These are phyloP conservation scores for Oscheius sp. DNA, from an alignment of 2,888 invertebrate genomes.

Conservation along the genomic window DNA sequence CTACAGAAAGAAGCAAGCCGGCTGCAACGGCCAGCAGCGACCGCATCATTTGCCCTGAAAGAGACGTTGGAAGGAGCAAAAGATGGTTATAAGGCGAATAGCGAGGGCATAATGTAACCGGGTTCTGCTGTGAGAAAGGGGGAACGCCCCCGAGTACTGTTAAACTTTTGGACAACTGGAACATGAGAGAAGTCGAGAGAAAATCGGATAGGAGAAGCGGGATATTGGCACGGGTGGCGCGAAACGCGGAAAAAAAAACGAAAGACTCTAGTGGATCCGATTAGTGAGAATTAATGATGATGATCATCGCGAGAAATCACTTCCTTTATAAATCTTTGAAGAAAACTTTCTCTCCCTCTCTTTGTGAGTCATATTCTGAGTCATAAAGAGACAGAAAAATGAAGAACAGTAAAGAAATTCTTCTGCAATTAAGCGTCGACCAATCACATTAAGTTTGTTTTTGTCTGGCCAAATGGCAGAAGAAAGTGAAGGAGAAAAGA, in stretches of 20 bases:
- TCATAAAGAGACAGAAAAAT: slow-evolving; percentile 7
- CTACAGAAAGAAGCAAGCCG: not conserved
- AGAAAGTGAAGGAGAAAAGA: slow-evolving; percentile 1
- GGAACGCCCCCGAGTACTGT: not conserved
- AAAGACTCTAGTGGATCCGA: too few species aligned
- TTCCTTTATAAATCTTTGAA: too few species aligned
- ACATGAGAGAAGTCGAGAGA: slow-evolving; percentile 29
- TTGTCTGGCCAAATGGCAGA: too few species aligned
- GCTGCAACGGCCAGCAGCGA: slow-evolving; percentile 13
- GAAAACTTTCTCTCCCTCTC: too few species aligned
- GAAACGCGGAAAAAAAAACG: too few species aligned
- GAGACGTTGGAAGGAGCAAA: not conserved
- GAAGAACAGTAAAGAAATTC: not conserved
- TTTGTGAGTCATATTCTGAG: too few species aligned
- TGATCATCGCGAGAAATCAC: too few species aligned
- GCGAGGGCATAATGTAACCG: slow-evolving; percentile 11
- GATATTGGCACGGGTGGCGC: too few species aligned
- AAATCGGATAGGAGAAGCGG: slow-evolving; percentile 30
- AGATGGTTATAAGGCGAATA: slow-evolving; percentile 3
- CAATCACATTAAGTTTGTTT: too few species aligned
- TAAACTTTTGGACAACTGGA: not conserved
- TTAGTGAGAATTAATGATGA: too few species aligned
- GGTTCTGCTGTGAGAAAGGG: not conserved
- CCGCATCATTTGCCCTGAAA: slow-evolving; percentile 4
- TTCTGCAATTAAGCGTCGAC: too few species aligned